Percentiles rank a stretch among this genome's conserved stretches.
These are phyloP conservation scores for Rhagonycha fulva DNA, from an alignment of 2,888 invertebrate genomes.

Conservation along the genomic window DNA sequence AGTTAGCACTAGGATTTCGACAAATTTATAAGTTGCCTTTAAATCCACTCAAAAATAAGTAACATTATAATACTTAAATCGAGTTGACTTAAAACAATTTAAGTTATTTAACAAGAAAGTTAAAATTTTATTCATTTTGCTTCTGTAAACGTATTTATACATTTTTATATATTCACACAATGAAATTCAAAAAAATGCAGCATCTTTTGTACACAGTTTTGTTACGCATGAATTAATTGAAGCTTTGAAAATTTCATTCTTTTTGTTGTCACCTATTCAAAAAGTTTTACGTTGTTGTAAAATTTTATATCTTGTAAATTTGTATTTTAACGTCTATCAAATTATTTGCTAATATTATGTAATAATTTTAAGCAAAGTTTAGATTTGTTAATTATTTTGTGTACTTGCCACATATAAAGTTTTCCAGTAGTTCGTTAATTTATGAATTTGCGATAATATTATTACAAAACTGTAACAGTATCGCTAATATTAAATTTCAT, in stretches of 20 bases:
- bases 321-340: not conserved
- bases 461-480: not conserved
- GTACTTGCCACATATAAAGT: not conserved
- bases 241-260: constrained; percentile 2
- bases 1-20: not conserved
- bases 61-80: not conserved
- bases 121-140: not conserved
- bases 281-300: not conserved
- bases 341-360: not conserved
- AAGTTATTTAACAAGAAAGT: not conserved
- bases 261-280: constrained; percentile 8
- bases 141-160: not conserved
- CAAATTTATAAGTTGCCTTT: not conserved
- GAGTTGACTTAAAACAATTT: not conserved
- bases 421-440: not conserved
- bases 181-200: not conserved
- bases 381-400: not conserved
- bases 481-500: not conserved
- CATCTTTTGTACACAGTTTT: constrained; percentile 4
- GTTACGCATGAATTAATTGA: constrained; percentile 6
- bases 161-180: not conserved
- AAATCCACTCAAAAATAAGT: not conserved
- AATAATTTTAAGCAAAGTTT: not conserved
- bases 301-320: not conserved
- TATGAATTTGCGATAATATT: not conserved